phyloP scores from a whole-genome alignment of 2,888 invertebrate species.

The Teleiodes luculella region DNA sequence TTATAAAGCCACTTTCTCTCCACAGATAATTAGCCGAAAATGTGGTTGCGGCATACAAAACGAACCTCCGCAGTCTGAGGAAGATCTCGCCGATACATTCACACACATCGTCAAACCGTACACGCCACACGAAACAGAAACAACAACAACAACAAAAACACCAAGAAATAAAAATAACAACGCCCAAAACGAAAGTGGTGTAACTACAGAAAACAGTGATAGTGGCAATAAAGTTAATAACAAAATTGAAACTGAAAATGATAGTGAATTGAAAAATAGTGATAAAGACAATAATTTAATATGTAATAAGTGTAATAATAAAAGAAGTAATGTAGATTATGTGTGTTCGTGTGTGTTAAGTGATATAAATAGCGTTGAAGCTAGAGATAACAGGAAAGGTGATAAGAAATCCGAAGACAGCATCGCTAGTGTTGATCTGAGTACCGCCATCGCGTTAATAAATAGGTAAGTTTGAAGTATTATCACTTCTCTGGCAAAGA shows the following conservation, averaged over 20 bases:
- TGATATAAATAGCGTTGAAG: conserved; percentile 7
- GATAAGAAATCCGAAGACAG: conserved; percentile 20
- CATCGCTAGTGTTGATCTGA: conserved; percentile 84
- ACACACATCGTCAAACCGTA: conserved; percentile 84
- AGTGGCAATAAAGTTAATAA: background rate
- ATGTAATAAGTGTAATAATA: conserved; percentile 28
- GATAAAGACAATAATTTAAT: conserved; percentile 14
- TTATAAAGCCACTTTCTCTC: too few species aligned
- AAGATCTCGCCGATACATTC: conserved; percentile 82
- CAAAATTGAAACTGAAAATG: background rate
- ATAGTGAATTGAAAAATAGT: conserved; percentile 10
- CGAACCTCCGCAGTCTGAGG: conserved; percentile 84
- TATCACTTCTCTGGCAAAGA: too few species aligned
- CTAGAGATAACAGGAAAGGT: conserved; percentile 8
- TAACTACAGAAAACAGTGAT: background rate
- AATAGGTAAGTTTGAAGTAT: conserved; percentile 81
- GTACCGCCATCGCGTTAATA: conserved; percentile 92
- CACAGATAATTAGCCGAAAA: conserved; percentile 83
- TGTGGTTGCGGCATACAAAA: conserved; percentile 85
- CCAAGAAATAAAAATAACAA: background rate
- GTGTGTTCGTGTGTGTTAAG: conserved; percentile 21
- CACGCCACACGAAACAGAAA: conserved; percentile 71
- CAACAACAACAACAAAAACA: background rate
- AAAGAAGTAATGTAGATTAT: conserved; percentile 20
- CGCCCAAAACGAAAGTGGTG: background rate